These are phyloP conservation scores for Bursaphelenchus okinawaensis DNA, from an alignment of 2,888 invertebrate species.

Conservation along the genomic window DNA sequence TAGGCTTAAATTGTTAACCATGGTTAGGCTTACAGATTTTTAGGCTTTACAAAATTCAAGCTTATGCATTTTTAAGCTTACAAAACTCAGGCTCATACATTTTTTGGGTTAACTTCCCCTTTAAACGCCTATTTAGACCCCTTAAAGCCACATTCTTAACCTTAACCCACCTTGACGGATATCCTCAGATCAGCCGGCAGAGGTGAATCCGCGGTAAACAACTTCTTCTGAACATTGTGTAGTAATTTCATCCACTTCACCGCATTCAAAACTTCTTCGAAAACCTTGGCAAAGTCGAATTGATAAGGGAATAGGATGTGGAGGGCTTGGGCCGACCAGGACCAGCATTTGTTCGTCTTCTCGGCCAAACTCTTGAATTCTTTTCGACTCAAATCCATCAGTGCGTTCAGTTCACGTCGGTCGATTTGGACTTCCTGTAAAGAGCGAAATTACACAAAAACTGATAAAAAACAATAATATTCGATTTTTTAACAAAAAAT, in stretches of 20 bases:
- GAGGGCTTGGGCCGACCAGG: slow-evolving; percentile 51
- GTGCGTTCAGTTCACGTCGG: slow-evolving; percentile 16
- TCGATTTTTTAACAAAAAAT: too few species aligned
- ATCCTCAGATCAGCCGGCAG: slow-evolving; percentile 83
- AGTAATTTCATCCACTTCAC: slow-evolving; percentile 83
- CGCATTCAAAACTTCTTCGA: slow-evolving; percentile 67
- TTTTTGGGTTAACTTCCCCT: too few species aligned
- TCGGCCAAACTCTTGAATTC: slow-evolving; percentile 31
- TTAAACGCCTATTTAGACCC: too few species aligned
- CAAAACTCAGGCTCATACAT: too few species aligned
- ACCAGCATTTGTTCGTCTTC: slow-evolving; percentile 59
- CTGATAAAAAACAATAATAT: not conserved
- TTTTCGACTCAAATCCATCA: slow-evolving; percentile 32
- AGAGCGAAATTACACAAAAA: slow-evolving; percentile 1
- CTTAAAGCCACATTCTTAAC: too few species aligned
- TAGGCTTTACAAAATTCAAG: too few species aligned
- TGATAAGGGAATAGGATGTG: slow-evolving; percentile 58
- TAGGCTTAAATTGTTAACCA: too few species aligned
- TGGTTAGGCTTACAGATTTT: too few species aligned
- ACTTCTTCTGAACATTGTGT: slow-evolving; percentile 62
- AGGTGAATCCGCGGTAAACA: slow-evolving; percentile 69
- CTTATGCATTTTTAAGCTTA: too few species aligned
- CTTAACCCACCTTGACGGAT: slow-evolving; percentile 66
- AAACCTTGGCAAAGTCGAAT: slow-evolving; percentile 35
- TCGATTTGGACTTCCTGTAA: not conserved